These are phyloP conservation scores for Platerodrilus igneus DNA, from an alignment of 2,888 invertebrate species.

Conservation along the genomic window DNA sequence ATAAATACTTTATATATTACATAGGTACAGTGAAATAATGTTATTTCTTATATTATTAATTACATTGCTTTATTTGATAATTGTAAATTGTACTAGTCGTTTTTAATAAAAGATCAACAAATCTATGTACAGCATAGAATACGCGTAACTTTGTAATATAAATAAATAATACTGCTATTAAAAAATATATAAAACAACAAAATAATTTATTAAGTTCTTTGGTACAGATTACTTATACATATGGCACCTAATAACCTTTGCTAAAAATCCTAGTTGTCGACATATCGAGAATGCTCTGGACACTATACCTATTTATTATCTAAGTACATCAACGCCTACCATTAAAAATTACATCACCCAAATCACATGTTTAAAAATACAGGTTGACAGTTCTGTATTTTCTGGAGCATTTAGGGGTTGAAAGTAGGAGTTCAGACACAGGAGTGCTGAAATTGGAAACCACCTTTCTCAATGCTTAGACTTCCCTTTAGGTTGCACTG, in stretches of 20 bases:
- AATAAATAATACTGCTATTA: too few species aligned
- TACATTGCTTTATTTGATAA: constrained; percentile 7
- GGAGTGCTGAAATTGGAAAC: constrained; percentile 42
- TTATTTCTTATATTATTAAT: not conserved
- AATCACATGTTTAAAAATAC: constrained; percentile 35
- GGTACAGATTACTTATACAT: too few species aligned
- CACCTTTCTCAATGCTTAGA: constrained; percentile 40
- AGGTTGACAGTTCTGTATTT: constrained; percentile 38
- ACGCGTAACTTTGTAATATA: too few species aligned
- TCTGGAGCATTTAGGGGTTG: constrained; percentile 27
- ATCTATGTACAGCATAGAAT: constrained; percentile 16
- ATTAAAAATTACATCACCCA: constrained; percentile 21
- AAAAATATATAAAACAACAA: too few species aligned
- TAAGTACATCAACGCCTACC: too few species aligned
- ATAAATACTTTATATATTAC: constrained; percentile 29
- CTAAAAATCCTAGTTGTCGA: too few species aligned
- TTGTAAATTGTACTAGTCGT: constrained; percentile 18
- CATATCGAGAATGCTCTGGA: too few species aligned
- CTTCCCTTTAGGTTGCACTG: constrained; percentile 36
- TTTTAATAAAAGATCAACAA: constrained; percentile 11
- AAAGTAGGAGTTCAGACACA: constrained; percentile 32
- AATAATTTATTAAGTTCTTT: too few species aligned
- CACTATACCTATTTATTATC: too few species aligned
- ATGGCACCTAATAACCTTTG: too few species aligned
- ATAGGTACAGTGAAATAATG: constrained; percentile 21